Percentiles rank a stretch among this genome's conserved stretches.
phyloP scores from a whole-genome alignment of 2,113 vertebrate genomes.

The Scophthalmus maximus region DNA sequence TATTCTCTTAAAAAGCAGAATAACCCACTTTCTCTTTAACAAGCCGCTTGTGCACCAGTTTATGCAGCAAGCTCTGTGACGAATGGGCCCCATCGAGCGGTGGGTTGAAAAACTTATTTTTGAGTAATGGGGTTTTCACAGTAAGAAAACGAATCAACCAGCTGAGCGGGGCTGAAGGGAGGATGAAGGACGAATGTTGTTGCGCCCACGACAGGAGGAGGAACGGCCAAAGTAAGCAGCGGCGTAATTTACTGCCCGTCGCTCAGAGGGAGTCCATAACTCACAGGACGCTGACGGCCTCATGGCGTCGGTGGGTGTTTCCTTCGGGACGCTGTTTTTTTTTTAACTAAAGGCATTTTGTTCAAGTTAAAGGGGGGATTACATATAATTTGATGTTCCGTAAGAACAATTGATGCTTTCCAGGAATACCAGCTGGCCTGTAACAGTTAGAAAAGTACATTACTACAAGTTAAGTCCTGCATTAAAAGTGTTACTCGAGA shows the following conservation, averaged over 20 bases:
- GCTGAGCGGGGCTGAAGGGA: background rate
- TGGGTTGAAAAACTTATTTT: slow-evolving; percentile 41
- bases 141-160: slow-evolving; percentile 11
- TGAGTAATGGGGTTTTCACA: slow-evolving; percentile 38
- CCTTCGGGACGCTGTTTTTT: slow-evolving; percentile 26
- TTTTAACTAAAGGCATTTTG: slow-evolving; percentile 15
- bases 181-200: slow-evolving; percentile 38
- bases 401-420: slow-evolving; percentile 4
- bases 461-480: background rate
- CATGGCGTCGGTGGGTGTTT: slow-evolving; percentile 50
- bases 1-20: slow-evolving; percentile 39
- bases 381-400: slow-evolving; percentile 10
- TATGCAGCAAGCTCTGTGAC: slow-evolving; percentile 38
- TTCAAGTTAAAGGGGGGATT: slow-evolving; percentile 37
- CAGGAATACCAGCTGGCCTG: slow-evolving; percentile 13
- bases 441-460: background rate
- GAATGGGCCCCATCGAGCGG: slow-evolving; percentile 42
- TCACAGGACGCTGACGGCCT: slow-evolving; percentile 45
- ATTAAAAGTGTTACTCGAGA: no score
- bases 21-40: slow-evolving; percentile 1
- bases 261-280: slow-evolving; percentile 57
- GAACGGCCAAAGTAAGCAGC: slow-evolving; percentile 66
- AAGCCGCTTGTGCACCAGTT: slow-evolving; percentile 58
- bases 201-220: slow-evolving; percentile 34
- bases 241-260: slow-evolving; percentile 53